Conservation (phyloP, 2,888 invertebrate genomes). For the Galeruca laticollis region DNA sequence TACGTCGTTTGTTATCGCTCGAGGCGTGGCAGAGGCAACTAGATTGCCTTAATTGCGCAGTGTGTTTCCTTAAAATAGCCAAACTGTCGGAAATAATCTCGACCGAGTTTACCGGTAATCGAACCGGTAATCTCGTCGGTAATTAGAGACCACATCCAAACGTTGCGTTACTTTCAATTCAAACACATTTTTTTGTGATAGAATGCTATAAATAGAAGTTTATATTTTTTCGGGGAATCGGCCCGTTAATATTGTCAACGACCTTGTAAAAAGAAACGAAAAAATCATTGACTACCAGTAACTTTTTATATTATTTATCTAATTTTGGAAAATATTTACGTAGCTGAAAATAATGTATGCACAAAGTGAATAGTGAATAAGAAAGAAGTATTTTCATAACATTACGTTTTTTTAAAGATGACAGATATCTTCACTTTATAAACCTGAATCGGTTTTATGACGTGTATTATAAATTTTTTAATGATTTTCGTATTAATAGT, state of each 20-base stretch:
- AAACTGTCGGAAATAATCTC: conserved; percentile 51
- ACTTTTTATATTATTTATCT: too few species aligned
- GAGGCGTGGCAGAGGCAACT: conserved; percentile 41
- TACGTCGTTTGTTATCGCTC: conserved; percentile 48
- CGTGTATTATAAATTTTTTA: too few species aligned
- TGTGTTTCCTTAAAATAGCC: conserved; percentile 53
- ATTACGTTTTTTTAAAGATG: too few species aligned
- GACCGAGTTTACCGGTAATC: conserved; percentile 49
- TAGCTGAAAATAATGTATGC: too few species aligned
- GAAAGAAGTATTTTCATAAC: too few species aligned
- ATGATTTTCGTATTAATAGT: too few species aligned
- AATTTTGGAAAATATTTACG: too few species aligned
- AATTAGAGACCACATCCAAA: conserved; percentile 43
- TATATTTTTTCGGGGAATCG: not conserved
- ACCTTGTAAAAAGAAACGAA: not conserved
- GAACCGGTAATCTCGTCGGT: conserved; percentile 44
- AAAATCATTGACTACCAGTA: too few species aligned
- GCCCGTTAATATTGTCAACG: conserved; percentile 4
- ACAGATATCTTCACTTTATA: too few species aligned
- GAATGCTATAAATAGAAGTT: conserved; percentile 10
- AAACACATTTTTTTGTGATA: conserved; percentile 28
- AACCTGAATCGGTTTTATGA: too few species aligned
- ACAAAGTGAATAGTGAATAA: too few species aligned
- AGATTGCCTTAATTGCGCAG: conserved; percentile 51
- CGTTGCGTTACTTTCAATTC: conserved; percentile 39